Conservation (phyloP, 1,140 invertebrate genomes). For the Musca vetustissima region DNA sequence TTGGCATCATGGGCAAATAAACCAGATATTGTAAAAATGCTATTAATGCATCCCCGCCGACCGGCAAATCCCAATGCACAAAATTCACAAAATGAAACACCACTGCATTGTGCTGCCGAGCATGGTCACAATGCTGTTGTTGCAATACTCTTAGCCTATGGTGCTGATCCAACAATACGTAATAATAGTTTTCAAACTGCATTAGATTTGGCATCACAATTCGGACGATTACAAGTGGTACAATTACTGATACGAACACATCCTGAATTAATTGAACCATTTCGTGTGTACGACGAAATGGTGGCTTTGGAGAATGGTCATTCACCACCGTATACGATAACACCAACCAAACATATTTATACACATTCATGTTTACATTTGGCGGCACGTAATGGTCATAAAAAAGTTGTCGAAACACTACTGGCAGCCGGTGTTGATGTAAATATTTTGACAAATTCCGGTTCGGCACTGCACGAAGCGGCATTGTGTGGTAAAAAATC, state of each 20-base stretch:
- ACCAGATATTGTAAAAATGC: constrained; percentile 76
- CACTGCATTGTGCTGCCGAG: constrained; percentile 91
- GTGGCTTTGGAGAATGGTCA: not conserved
- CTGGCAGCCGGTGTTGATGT: constrained; percentile 87
- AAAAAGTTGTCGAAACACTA: constrained; percentile 81
- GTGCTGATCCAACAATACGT: constrained; percentile 86
- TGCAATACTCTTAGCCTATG: constrained; percentile 78
- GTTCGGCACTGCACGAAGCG: constrained; percentile 93
- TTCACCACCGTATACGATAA: constrained; percentile 29
- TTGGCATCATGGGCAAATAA: constrained; percentile 88
- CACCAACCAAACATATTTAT: constrained; percentile 59
- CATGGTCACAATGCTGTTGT: constrained; percentile 91
- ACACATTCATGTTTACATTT: constrained; percentile 90
- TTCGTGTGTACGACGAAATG: constrained; percentile 42
- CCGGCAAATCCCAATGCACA: constrained; percentile 80
- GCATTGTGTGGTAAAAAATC: constrained; percentile 91
- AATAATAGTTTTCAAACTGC: constrained; percentile 90
- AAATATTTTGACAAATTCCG: constrained; percentile 82
- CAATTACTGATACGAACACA: constrained; percentile 78
- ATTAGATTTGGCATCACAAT: constrained; percentile 93
- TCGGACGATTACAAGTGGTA: constrained; percentile 81
- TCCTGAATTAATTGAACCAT: constrained; percentile 73
- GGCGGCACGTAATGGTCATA: constrained; percentile 86
- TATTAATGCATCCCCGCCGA: constrained; percentile 72
- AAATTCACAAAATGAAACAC: constrained; percentile 90